Evolutionary conservation across 2,888 invertebrate genomes (phyloP).

Genomic region (Napeogenes inachia): DNA sequence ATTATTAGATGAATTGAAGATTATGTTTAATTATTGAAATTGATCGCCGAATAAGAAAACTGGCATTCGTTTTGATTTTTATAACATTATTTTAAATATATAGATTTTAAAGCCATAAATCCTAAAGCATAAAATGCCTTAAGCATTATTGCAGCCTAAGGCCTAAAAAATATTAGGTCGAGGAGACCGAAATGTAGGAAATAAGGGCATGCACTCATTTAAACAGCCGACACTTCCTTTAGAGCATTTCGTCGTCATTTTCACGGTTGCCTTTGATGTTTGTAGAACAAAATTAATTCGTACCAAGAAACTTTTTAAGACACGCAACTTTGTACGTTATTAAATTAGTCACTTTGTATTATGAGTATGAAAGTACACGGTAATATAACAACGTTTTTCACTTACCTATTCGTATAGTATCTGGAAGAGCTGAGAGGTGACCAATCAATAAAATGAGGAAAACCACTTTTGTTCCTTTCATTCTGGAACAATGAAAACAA

Average conservation of each 20-base stretch:
- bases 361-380: no score
- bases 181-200: slow-evolving; percentile 17
- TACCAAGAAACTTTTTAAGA: neutral
- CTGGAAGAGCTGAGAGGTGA: slow-evolving; percentile 71
- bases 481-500: slow-evolving; percentile 56
- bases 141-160: no score
- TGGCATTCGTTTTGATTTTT: no score
- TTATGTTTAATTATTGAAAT: no score
- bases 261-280: slow-evolving; percentile 19
- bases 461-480: slow-evolving; percentile 64
- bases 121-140: no score
- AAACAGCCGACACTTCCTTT: slow-evolving; percentile 15
- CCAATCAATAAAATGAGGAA: slow-evolving; percentile 68
- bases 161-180: slow-evolving; percentile 13
- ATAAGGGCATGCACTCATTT: slow-evolving; percentile 15
- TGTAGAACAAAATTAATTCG: slow-evolving; percentile 1
- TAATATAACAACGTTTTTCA: slow-evolving; percentile 4
- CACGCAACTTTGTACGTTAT: neutral
- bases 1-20: no score
- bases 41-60: no score
- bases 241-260: slow-evolving; percentile 16
- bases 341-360: neutral
- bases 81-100: no score
- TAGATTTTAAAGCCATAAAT: no score
- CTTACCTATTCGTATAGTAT: slow-evolving; percentile 77